These are phyloP conservation scores for Psammodynastes pulverulentus DNA, from an alignment of 2,113 vertebrate species.

Conservation along the genomic window DNA sequence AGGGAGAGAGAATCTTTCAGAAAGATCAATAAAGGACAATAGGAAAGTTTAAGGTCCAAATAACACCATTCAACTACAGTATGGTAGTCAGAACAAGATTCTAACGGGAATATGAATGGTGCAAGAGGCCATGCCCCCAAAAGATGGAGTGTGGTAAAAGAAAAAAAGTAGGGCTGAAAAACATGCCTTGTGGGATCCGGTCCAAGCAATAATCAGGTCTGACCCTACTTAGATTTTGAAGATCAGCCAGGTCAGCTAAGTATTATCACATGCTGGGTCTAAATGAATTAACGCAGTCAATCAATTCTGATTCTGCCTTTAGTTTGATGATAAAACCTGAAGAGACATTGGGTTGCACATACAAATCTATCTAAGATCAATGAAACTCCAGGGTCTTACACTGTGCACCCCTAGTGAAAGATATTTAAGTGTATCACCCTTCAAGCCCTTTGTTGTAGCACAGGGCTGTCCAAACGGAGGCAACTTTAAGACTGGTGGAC, in stretches of 20 bases:
- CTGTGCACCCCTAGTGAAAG: not conserved
- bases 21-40: not conserved
- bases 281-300: not conserved
- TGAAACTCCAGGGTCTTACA: not conserved
- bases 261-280: not conserved
- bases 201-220: not conserved
- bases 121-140: not conserved
- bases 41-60: not conserved
- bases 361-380: not conserved
- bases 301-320: not conserved
- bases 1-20: not conserved
- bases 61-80: not conserved
- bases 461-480: not conserved
- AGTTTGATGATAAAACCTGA: not conserved
- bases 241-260: not conserved
- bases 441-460: not conserved
- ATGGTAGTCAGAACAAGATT: not conserved
- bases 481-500: not conserved
- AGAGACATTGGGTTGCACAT: not conserved
- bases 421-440: not conserved
- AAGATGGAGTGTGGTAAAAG: not conserved
- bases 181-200: not conserved
- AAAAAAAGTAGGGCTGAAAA: not conserved
- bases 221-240: not conserved
- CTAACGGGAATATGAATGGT: not conserved